A percentile compares a stretch with the other conserved stretches of the same genome.
These are phyloP conservation scores for Mythimna albipuncta DNA, from an alignment of 2,888 invertebrate genomes.

Conservation along the genomic window DNA sequence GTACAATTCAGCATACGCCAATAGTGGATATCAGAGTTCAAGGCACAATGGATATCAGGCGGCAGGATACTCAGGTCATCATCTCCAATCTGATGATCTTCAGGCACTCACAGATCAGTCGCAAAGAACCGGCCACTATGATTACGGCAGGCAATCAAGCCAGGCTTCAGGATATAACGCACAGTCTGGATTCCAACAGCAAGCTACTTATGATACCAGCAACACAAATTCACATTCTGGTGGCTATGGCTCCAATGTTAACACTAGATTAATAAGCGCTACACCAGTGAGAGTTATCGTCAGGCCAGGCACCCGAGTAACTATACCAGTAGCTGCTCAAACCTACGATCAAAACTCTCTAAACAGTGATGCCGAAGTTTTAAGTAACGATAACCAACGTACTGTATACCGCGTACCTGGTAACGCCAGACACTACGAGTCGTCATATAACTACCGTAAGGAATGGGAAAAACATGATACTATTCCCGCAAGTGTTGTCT, in stretches of 20 bases:
- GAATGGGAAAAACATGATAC: conserved; percentile 86
- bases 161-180: conserved; percentile 70
- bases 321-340: conserved; percentile 79
- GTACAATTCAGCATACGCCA: conserved; percentile 60
- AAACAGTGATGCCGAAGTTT: conserved; percentile 77
- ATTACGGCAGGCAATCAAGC: conserved; percentile 67
- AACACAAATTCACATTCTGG: conserved; percentile 67
- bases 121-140: conserved; percentile 67
- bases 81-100: conserved; percentile 68
- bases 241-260: conserved; percentile 68
- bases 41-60: conserved; percentile 68
- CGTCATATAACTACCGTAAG: conserved; percentile 84
- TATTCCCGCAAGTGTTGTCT: conserved; percentile 68
- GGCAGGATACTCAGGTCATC: conserved; percentile 53
- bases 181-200: conserved; percentile 73
- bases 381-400: conserved; percentile 67
- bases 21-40: conserved; percentile 69
- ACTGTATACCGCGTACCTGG: conserved; percentile 66
- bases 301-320: conserved; percentile 79
- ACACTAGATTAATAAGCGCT: conserved; percentile 70
- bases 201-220: conserved; percentile 63
- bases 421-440: conserved; percentile 81
- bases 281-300: conserved; percentile 79
- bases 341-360: conserved; percentile 74
- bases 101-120: conserved; percentile 68